Evolutionary conservation across 1,140 invertebrate genomes (phyloP).

Genomic region (Streblospio benedicti): DNA sequence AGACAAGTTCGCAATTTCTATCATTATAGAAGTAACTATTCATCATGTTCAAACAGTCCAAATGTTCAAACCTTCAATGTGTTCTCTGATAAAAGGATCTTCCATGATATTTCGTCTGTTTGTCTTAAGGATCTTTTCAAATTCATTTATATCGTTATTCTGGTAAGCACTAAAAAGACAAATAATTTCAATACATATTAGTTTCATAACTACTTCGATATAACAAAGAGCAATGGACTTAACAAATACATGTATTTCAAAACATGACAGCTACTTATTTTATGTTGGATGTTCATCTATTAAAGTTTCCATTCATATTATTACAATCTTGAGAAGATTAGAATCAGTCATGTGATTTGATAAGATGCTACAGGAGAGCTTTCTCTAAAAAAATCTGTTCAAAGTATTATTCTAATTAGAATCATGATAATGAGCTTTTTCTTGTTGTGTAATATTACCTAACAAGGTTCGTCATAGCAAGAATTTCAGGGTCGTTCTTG

Average conservation of each 20-base stretch:
- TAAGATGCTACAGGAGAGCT: too few relatives aligned
- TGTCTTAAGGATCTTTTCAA: constrained; percentile 90
- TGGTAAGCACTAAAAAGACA: constrained; percentile 69
- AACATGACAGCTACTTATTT: too few relatives aligned
- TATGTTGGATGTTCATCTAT: too few relatives aligned
- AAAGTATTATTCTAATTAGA: too few relatives aligned
- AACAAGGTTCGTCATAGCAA: constrained; percentile 98
- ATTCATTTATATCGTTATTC: constrained; percentile 98
- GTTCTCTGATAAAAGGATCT: constrained; percentile 97
- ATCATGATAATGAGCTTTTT: too few relatives aligned
- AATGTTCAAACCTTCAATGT: constrained; percentile 71
- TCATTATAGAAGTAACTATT: not conserved
- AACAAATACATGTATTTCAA: too few relatives aligned
- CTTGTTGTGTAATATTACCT: constrained; percentile 55
- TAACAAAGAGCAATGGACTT: too few relatives aligned
- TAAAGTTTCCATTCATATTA: too few relatives aligned
- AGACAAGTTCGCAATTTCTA: not conserved
- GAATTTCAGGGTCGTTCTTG: constrained; percentile 97
- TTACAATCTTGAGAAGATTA: too few relatives aligned
- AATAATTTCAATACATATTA: constrained; percentile 10
- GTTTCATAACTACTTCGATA: too few relatives aligned
- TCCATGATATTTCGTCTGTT: constrained; percentile 94
- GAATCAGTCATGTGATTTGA: too few relatives aligned
- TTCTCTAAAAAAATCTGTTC: too few relatives aligned
- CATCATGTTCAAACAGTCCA: not conserved